Base-by-base conservation (phyloP, 2,888 invertebrate genomes). In the Euzophera pinguis region DNA sequence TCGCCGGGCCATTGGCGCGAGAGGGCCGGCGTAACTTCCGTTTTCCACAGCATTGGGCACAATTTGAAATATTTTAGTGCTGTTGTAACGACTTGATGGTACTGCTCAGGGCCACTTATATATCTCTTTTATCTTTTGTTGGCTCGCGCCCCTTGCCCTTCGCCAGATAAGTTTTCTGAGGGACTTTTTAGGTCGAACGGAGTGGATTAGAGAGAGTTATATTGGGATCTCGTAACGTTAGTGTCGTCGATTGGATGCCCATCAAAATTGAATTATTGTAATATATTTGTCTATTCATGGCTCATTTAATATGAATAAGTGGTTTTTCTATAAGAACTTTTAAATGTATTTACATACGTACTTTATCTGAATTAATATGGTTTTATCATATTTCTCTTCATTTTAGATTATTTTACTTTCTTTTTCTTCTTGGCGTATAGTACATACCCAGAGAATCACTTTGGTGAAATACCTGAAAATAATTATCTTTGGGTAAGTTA, bases 61-160 rank as follows among this genome's bases (percentile, higher is more conserved):
- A 82, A 88, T 90, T 90, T 91, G 91, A 91, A 90, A 90, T 90
- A 91, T 90, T 87, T 89, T 85, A 90, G 81, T 87, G 79, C 79
- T 81, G 76, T 89, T 90, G 85, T 90, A 90, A 91, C 89, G 91
- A 90, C 89, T 87, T 87, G 88, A 89, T 90, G 86, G 87, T 81
- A 77, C 79, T 83, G 84, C 82, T 78, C 82, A 86, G 87, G 87
- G 87, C 88, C 84, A 89, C 89, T 90, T 88, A 87, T 88, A 89
- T 88, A 87, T 90, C 86, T 83, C 86, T 86, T 89, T 89, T 89
- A 90, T 90, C 88, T 89, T 82, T 85, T 82, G 82, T 81, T 79
- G 73, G 79, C 79, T 77, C 75, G 79, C 75, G 77, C 77, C 86
- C 83, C 78, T 78, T 70, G 75, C 75, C 82, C 85, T 84, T 81